These are phyloP conservation scores for Miichthys miiuy DNA, from an alignment of 2,797 vertebrate species.

Conservation along the genomic window DNA sequence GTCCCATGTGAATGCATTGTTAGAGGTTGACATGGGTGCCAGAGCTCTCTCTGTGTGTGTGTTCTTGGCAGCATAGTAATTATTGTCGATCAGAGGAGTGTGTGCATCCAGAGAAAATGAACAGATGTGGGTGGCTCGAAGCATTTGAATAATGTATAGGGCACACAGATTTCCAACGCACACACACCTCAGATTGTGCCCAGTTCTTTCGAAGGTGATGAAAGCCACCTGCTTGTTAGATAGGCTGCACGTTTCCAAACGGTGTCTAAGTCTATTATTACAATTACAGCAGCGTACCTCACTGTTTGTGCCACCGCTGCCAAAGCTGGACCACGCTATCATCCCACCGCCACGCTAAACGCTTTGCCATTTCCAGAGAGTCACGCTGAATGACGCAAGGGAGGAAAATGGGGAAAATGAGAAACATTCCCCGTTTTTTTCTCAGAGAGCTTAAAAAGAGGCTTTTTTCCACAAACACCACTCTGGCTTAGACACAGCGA, in stretches of 20 bases:
- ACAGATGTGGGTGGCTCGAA: constrained; percentile 60
- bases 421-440: constrained; percentile 38
- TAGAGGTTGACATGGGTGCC: constrained; percentile 38
- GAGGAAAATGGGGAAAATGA: constrained; percentile 33
- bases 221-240: constrained; percentile 37
- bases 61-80: constrained; percentile 52
- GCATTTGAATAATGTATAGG: constrained; percentile 67
- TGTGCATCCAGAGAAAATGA: constrained; percentile 46
- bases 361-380: constrained; percentile 24
- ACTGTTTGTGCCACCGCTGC: not conserved
- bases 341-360: constrained; percentile 12
- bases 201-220: constrained; percentile 32
- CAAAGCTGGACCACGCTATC: not conserved
- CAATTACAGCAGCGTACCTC: constrained; percentile 20
- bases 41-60: constrained; percentile 31
- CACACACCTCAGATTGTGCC: constrained; percentile 6
- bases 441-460: constrained; percentile 37
- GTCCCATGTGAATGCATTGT: constrained; percentile 50
- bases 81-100: constrained; percentile 54
- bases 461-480: constrained; percentile 51
- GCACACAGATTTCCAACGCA: constrained; percentile 25
- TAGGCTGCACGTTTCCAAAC: constrained; percentile 2
- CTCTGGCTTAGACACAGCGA: constrained; percentile 56
- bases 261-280: constrained; percentile 23
- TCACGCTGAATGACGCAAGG: constrained; percentile 16